Percentiles rank a stretch among this genome's conserved stretches.
These are phyloP conservation scores for Polyommatus iphigenia DNA, from an alignment of 2,888 invertebrate species.

Conservation along the genomic window DNA sequence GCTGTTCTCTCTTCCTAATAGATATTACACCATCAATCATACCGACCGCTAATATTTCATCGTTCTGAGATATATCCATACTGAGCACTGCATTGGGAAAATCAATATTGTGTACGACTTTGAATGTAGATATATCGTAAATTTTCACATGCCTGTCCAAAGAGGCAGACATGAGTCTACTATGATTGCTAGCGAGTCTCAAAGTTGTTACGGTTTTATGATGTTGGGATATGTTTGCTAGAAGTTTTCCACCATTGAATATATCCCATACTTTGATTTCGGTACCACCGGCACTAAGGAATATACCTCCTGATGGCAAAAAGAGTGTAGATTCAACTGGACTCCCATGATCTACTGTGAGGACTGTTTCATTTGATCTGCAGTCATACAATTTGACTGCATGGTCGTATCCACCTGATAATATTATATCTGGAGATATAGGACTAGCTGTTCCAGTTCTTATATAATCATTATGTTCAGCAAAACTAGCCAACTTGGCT, in stretches of 20 bases:
- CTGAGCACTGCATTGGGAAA: slow-evolving; percentile 95
- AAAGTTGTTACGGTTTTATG: slow-evolving; percentile 97
- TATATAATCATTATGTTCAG: slow-evolving; percentile 89
- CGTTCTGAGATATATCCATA: slow-evolving; percentile 86
- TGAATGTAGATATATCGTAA: slow-evolving; percentile 92
- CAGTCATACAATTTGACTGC: slow-evolving; percentile 93
- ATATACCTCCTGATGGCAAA: slow-evolving; percentile 93
- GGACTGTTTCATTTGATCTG: slow-evolving; percentile 84
- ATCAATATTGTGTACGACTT: slow-evolving; percentile 92
- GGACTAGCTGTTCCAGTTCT: slow-evolving; percentile 91
- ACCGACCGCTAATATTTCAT: slow-evolving; percentile 93
- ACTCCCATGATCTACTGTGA: slow-evolving; percentile 91
- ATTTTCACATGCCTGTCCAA: slow-evolving; percentile 96
- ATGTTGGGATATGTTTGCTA: slow-evolving; percentile 93
- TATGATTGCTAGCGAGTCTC: slow-evolving; percentile 89
- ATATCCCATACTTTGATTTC: slow-evolving; percentile 97
- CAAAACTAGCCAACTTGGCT: slow-evolving; percentile 83
- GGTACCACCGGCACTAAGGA: slow-evolving; percentile 95
- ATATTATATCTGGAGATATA: slow-evolving; percentile 85
- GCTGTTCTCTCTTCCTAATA: slow-evolving; percentile 87
- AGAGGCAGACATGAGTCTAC: slow-evolving; percentile 92
- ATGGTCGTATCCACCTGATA: slow-evolving; percentile 95
- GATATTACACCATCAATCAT: slow-evolving; percentile 96
- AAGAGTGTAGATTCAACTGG: slow-evolving; percentile 94
- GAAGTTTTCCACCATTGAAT: slow-evolving; percentile 90